These are phyloP conservation scores for Andinoacara biseriatus DNA, from an alignment of 2,113 vertebrate genomes.

Conservation along the genomic window DNA sequence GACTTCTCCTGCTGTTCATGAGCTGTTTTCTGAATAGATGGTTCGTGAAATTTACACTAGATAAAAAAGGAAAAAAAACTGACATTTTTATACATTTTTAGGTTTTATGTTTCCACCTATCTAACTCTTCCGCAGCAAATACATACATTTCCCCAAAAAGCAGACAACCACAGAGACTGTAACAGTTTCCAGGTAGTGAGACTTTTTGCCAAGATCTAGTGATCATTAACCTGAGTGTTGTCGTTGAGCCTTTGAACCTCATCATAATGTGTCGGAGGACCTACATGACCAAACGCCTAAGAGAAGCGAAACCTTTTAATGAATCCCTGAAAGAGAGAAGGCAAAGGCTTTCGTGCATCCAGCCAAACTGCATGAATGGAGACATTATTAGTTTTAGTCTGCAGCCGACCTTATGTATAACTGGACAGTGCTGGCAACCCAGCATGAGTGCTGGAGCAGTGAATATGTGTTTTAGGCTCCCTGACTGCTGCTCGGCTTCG, in stretches of 20 bases:
- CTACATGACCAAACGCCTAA: not conserved
- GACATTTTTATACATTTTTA: not conserved
- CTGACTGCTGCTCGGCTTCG: conserved; percentile 33
- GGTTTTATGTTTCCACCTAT: not conserved
- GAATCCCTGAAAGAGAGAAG: not conserved
- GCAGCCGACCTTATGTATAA: conserved; percentile 14
- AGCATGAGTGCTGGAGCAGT: conserved; percentile 36
- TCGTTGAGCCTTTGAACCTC: not conserved
- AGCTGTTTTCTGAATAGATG: not conserved
- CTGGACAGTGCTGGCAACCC: conserved; percentile 13
- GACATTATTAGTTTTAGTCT: conserved; percentile 18
- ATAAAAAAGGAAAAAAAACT: not conserved
- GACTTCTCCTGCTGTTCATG: not conserved
- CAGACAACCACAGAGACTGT: not conserved
- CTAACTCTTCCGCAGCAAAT: not conserved
- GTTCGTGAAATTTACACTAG: not conserved
- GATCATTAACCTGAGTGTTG: not conserved
- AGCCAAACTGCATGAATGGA: conserved; percentile 38
- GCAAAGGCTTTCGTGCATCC: not conserved
- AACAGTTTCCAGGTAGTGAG: conserved; percentile 1
- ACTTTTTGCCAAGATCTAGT: not conserved
- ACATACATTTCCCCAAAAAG: not conserved
- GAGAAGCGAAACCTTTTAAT: conserved; percentile 7
- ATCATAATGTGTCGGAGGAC: not conserved
- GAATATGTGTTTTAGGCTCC: conserved; percentile 38